Evolutionary conservation across 2,888 invertebrate species (phyloP).

Genomic region (Athalia rosae): DNA sequence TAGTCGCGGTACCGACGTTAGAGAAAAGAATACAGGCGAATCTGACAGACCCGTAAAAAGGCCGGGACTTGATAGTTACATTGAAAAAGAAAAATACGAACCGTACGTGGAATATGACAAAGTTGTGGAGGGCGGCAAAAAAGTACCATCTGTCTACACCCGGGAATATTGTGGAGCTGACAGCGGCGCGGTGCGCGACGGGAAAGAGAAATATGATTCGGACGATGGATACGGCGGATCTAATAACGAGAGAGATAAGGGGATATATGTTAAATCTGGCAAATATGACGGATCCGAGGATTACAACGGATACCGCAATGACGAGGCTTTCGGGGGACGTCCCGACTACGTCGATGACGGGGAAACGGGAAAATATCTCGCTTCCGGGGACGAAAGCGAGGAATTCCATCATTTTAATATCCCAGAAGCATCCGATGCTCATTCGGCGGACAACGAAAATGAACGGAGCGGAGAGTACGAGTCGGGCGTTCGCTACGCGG

Average conservation of each 20-base stretch:
- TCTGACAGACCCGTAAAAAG: not conserved
- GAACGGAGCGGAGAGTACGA: conserved; percentile 6
- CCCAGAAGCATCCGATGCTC: not conserved
- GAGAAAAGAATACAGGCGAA: not conserved
- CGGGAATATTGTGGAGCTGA: conserved; percentile 27
- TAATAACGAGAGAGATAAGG: conserved; percentile 31
- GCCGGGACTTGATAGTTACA: conserved; percentile 1
- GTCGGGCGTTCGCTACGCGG: not conserved
- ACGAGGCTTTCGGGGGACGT: not conserved
- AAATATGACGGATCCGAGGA: conserved; percentile 20
- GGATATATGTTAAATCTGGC: conserved; percentile 26
- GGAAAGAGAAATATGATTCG: conserved; percentile 24
- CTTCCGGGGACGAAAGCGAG: conserved; percentile 6
- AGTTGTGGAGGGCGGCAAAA: conserved; percentile 33
- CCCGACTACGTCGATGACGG: conserved; percentile 12
- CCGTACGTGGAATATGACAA: conserved; percentile 40
- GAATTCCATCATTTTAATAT: not conserved
- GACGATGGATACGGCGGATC: conserved; percentile 30
- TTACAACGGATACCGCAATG: conserved; percentile 19
- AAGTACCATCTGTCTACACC: conserved; percentile 10
- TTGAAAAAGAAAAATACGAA: conserved; percentile 29
- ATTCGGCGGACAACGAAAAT: not conserved
- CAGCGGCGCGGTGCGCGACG: not conserved
- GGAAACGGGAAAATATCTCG: not conserved
- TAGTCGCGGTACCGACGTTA: not conserved